Conservation (phyloP, 2,888 invertebrate species). For the Xestia rhomboidea region DNA sequence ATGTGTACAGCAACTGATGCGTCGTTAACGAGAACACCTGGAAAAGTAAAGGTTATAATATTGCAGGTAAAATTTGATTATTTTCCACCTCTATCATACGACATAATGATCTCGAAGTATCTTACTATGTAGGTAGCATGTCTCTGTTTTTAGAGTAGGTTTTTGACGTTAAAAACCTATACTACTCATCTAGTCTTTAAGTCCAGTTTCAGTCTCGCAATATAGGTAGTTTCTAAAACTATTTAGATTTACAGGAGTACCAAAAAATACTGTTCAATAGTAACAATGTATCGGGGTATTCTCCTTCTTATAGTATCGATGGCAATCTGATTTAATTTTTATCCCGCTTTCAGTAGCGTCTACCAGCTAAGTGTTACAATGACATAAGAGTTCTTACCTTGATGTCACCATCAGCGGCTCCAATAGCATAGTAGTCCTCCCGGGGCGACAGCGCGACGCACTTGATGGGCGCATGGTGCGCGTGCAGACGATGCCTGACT, state of each 20-base stretch:
- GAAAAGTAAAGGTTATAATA: conserved; percentile 42
- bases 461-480: conserved; percentile 98
- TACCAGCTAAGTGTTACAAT: not conserved
- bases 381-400: conserved; percentile 81
- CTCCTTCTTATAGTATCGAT: not conserved
- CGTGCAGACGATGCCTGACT: conserved; percentile 95
- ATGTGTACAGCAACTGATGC: conserved; percentile 96
- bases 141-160: no score
- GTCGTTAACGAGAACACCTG: conserved; percentile 98
- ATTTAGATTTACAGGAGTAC: not conserved
- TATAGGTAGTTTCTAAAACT: no score
- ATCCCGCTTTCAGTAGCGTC: not conserved
- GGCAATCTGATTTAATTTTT: not conserved
- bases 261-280: not conserved
- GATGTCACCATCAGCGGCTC: conserved; percentile 97
- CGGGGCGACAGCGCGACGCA: conserved; percentile 98
- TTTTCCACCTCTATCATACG: not conserved
- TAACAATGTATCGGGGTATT: no score
- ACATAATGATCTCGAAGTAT: not conserved
- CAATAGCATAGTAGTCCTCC: conserved; percentile 99
- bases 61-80: not conserved
- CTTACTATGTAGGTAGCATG: no score
- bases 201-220: not conserved
- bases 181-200: not conserved
- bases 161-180: no score